These are phyloP conservation scores for Lampris megalopsis DNA, from an alignment of 2,113 vertebrate genomes.

Conservation along the genomic window DNA sequence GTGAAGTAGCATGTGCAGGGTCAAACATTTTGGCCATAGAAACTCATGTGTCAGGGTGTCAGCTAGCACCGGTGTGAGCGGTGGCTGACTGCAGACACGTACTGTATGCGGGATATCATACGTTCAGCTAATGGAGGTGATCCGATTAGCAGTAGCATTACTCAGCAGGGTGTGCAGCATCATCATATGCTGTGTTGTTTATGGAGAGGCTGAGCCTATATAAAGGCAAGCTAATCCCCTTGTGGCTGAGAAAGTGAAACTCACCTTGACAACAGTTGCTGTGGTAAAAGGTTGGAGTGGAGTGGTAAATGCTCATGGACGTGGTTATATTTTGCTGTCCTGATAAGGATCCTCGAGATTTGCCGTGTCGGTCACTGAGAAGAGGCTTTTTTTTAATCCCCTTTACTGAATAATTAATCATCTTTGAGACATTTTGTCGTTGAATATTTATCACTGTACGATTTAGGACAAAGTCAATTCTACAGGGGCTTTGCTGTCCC, in stretches of 20 bases:
- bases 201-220: slow-evolving; percentile 36
- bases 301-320: slow-evolving; percentile 25
- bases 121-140: slow-evolving; percentile 64
- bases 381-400: background rate
- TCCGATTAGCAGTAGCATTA: slow-evolving; percentile 59
- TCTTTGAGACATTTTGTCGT: slow-evolving; percentile 22
- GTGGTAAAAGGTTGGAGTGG: slow-evolving; percentile 36
- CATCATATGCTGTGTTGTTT: slow-evolving; percentile 49
- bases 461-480: background rate
- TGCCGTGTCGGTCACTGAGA: background rate
- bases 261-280: slow-evolving; percentile 72
- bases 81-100: background rate
- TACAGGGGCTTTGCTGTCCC: background rate
- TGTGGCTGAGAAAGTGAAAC: slow-evolving; percentile 67
- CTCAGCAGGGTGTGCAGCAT: slow-evolving; percentile 32
- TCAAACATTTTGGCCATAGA: too few species aligned
- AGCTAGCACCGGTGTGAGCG: background rate
- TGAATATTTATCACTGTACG: slow-evolving; percentile 21
- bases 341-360: slow-evolving; percentile 20
- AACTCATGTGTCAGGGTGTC: background rate
- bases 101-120: slow-evolving; percentile 41
- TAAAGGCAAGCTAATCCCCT: slow-evolving; percentile 64
- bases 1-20: background rate
- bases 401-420: slow-evolving; percentile 48
- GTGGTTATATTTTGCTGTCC: slow-evolving; percentile 19